These are phyloP conservation scores for Holothuria scabra DNA, from an alignment of 53 echinoderm and acorn worm genomes.

Conservation along the genomic window DNA sequence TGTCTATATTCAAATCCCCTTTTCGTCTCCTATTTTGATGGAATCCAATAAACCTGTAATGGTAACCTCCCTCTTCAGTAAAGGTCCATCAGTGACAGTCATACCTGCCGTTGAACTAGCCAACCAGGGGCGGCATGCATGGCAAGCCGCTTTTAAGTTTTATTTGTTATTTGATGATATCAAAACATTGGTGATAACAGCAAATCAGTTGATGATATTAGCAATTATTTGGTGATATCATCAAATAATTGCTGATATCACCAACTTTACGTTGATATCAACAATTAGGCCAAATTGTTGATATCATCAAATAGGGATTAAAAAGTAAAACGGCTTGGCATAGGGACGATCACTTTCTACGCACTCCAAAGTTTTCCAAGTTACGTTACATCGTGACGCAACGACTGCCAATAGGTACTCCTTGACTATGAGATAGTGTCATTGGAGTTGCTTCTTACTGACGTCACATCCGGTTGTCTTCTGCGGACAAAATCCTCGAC, in stretches of 20 bases:
- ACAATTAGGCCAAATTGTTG: no score
- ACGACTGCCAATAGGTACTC: not conserved
- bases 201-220: no score
- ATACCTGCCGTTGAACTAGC: conserved; percentile 16
- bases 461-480: not conserved
- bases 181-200: no score
- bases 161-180: no score
- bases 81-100: conserved; percentile 1
- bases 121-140: not conserved
- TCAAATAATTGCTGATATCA: no score
- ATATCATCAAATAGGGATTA: no score
- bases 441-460: not conserved
- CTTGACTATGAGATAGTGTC: not conserved
- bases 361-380: no score
- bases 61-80: not conserved
- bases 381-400: not conserved
- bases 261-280: no score
- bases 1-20: not conserved
- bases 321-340: no score
- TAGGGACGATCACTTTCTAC: conserved; percentile 18
- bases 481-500: not conserved
- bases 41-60: conserved; percentile 2
- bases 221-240: no score
- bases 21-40: not conserved
- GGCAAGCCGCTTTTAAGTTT: no score